These are phyloP conservation scores for Abscondita cerata DNA, from an alignment of 2,888 invertebrate genomes.

Conservation along the genomic window DNA sequence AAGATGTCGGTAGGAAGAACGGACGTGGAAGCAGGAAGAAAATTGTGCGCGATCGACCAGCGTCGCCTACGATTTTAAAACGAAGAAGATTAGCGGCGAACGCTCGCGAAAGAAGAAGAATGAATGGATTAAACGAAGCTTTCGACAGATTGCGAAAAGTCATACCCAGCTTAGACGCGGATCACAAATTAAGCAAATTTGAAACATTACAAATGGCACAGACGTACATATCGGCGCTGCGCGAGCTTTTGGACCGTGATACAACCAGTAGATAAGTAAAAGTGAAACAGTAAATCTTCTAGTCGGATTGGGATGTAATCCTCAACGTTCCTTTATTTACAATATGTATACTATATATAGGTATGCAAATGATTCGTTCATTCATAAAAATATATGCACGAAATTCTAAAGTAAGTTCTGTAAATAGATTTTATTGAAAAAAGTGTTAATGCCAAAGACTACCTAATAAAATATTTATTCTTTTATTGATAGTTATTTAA, in stretches of 20 bases:
- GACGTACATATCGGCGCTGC: constrained; percentile 73
- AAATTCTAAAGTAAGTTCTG: constrained; percentile 5
- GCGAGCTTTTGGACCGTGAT: constrained; percentile 63
- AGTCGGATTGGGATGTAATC: background rate
- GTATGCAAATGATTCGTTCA: background rate
- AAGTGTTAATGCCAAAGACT: constrained; percentile 31
- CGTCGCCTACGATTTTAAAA: constrained; percentile 62
- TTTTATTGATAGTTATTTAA: constrained; percentile 16
- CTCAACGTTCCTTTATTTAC: background rate
- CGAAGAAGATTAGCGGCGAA: constrained; percentile 73
- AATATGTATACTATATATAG: too few relatives aligned
- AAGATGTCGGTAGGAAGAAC: constrained; percentile 32
- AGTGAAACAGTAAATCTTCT: background rate
- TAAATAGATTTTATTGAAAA: constrained; percentile 9
- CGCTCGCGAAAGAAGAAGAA: constrained; percentile 73
- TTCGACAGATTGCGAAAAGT: constrained; percentile 74
- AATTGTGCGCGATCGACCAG: constrained; percentile 47
- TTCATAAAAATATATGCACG: constrained; percentile 7
- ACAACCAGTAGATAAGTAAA: constrained; percentile 39
- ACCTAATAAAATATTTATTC: constrained; percentile 27
- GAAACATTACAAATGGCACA: constrained; percentile 84
- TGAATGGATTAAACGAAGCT: constrained; percentile 76
- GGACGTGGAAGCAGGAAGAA: constrained; percentile 43
- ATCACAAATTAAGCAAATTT: constrained; percentile 75
- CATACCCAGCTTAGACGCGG: constrained; percentile 72